These are phyloP conservation scores for Lycocerus yunnanus DNA, from an alignment of 2,888 invertebrate species.

Conservation along the genomic window DNA sequence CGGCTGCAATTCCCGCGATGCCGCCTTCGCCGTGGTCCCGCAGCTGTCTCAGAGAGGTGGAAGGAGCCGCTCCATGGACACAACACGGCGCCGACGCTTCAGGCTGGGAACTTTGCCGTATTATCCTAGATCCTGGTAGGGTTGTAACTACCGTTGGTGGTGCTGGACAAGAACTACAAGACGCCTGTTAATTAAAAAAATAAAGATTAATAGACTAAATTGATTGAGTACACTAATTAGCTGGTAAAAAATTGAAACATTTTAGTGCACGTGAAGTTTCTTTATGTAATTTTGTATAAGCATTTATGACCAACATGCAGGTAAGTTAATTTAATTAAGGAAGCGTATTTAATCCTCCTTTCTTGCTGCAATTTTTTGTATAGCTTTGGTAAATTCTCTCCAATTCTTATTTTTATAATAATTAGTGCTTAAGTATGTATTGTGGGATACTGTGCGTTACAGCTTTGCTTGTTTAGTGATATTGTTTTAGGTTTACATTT, in stretches of 20 bases:
- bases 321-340: no score
- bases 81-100: slow-evolving; percentile 70
- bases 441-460: no score
- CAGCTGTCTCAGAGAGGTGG: slow-evolving; percentile 85
- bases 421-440: no score
- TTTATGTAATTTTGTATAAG: neutral
- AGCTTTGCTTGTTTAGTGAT: no score
- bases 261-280: neutral
- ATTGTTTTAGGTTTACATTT: no score
- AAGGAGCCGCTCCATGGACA: slow-evolving; percentile 72
- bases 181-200: slow-evolving; percentile 45
- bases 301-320: neutral
- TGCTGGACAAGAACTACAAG: slow-evolving; percentile 68
- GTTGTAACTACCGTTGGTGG: slow-evolving; percentile 75
- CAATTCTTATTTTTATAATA: no score
- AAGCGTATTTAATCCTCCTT: no score
- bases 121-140: slow-evolving; percentile 73
- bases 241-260: neutral
- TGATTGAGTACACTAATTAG: neutral
- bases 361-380: no score
- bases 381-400: no score
- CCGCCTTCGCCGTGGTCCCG: slow-evolving; percentile 74
- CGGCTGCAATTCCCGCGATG: slow-evolving; percentile 94
- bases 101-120: slow-evolving; percentile 87
- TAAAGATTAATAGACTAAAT: neutral